Percentiles rank a stretch among this genome's conserved stretches.
Evolutionary conservation across 2,113 vertebrate genomes (phyloP).

Genomic region (Ptychochromis oligacanthus): DNA sequence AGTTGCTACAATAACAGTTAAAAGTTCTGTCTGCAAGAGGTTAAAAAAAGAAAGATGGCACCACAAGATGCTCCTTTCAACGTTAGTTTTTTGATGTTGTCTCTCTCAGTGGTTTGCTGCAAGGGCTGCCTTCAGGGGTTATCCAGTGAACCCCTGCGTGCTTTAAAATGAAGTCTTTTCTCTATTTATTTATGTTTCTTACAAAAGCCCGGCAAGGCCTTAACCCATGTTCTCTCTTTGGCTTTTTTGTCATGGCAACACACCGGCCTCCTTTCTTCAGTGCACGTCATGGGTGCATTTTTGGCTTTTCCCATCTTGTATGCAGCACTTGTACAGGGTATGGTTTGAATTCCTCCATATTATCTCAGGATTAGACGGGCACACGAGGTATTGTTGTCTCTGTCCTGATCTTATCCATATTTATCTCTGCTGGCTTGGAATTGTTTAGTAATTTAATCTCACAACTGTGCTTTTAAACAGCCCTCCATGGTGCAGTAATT

Average conservation of each 20-base stretch:
- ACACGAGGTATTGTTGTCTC: conserved; percentile 39
- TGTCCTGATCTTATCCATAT: conserved; percentile 47
- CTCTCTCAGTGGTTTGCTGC: conserved; percentile 35
- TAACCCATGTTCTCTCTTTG: conserved; percentile 65
- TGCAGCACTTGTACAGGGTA: background rate
- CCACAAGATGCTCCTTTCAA: conserved; percentile 23
- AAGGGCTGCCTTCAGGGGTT: conserved; percentile 31
- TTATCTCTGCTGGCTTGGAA: conserved; percentile 13
- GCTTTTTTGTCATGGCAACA: conserved; percentile 52
- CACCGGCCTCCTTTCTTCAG: conserved; percentile 23
- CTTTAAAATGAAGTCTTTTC: conserved; percentile 72
- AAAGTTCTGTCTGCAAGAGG: conserved; percentile 13
- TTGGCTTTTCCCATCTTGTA: conserved; percentile 53
- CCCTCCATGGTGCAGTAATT: conserved; percentile 1
- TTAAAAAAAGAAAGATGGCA: conserved; percentile 44
- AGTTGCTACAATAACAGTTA: background rate
- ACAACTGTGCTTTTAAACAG: conserved; percentile 32
- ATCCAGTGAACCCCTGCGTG: conserved; percentile 57
- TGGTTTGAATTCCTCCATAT: conserved; percentile 43
- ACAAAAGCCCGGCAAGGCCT: conserved; percentile 57
- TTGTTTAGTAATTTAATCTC: conserved; percentile 49
- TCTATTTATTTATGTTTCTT: conserved; percentile 75
- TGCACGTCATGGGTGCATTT: conserved; percentile 44
- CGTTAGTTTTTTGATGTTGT: conserved; percentile 46
- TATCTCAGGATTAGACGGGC: conserved; percentile 63